These are phyloP conservation scores for Willowsia nigromaculata DNA, from an alignment of 2,888 invertebrate genomes.

Conservation along the genomic window DNA sequence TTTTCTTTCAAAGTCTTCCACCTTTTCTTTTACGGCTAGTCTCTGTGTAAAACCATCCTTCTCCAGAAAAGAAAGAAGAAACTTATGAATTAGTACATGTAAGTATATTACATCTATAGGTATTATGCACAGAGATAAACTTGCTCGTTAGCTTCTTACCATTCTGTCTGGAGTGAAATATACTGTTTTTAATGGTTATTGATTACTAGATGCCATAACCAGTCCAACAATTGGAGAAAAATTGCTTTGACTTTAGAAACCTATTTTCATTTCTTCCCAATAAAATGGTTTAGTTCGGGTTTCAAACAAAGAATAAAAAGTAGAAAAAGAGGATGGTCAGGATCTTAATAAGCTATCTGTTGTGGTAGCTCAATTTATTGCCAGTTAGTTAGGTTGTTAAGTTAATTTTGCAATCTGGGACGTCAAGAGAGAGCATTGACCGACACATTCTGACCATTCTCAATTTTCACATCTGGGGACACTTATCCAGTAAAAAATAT, in stretches of 20 bases:
- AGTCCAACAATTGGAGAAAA: constrained; percentile 11
- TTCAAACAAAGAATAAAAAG: neutral
- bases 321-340: neutral
- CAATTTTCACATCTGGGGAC: neutral
- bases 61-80: neutral
- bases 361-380: constrained; percentile 38
- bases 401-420: constrained; percentile 41
- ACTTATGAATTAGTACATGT: constrained; percentile 26
- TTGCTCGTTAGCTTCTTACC: constrained; percentile 14
- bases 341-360: neutral
- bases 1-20: neutral
- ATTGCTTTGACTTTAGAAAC: neutral
- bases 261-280: neutral
- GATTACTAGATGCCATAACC: constrained; percentile 58
- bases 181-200: constrained; percentile 64
- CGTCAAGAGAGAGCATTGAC: neutral
- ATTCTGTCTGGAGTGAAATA: constrained; percentile 47
- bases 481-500: neutral
- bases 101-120: constrained; percentile 1
- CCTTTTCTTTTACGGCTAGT: neutral
- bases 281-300: constrained; percentile 12
- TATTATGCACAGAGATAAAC: neutral
- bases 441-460: too few relatives aligned
- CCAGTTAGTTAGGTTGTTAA: constrained; percentile 48
- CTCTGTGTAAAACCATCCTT: neutral